A percentile compares a stretch with the other conserved stretches of the same genome.
These are phyloP conservation scores for Eupithecia dodoneata DNA, from an alignment of 2,888 invertebrate species.

Conservation along the genomic window DNA sequence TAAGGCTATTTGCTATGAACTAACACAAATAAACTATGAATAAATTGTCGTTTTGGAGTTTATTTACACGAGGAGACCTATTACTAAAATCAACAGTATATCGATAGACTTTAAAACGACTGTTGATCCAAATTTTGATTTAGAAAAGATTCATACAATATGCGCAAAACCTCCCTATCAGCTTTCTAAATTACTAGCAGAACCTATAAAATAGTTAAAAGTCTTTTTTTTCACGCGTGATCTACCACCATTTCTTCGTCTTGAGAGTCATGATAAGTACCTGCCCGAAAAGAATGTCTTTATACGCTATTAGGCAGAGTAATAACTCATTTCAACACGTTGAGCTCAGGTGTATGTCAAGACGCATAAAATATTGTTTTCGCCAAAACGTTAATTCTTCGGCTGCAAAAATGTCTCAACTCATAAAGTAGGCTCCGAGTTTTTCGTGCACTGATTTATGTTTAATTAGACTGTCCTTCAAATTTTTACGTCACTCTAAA, in stretches of 20 bases:
- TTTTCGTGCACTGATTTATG: conserved; percentile 76
- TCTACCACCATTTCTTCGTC: neutral
- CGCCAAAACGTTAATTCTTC: conserved; percentile 75
- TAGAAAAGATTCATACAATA: no score
- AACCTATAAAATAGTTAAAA: no score
- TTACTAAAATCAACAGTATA: no score
- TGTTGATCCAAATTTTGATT: no score
- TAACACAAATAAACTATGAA: no score
- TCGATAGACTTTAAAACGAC: no score
- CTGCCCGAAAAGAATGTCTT: conserved; percentile 17
- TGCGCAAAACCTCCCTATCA: no score
- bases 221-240: no score
- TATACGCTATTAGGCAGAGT: conserved; percentile 45
- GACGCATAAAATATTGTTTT: conserved; percentile 74
- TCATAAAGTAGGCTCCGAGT: conserved; percentile 62
- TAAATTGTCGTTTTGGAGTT: no score
- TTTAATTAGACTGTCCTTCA: conserved; percentile 74
- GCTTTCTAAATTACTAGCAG: no score
- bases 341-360: conserved; percentile 72
- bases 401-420: conserved; percentile 69
- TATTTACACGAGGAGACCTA: no score
- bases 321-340: conserved; percentile 70
- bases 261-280: neutral
- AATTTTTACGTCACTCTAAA: conserved; percentile 65
- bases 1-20: no score